Percentiles rank a stretch among this genome's conserved stretches.
These are phyloP conservation scores for Harpalus rufipes DNA, from an alignment of 2,888 invertebrate species.

Conservation along the genomic window DNA sequence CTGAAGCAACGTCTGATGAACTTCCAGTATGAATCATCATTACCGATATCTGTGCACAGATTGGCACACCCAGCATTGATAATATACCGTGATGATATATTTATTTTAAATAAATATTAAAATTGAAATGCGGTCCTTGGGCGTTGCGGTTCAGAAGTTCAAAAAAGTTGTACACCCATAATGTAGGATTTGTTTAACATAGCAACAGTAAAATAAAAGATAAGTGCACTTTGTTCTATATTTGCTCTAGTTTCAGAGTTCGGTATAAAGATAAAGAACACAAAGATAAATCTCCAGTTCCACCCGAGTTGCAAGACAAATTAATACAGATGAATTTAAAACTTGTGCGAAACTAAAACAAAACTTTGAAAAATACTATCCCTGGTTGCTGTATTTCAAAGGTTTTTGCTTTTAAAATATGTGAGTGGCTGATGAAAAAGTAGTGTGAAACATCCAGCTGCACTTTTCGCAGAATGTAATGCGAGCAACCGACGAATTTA, in stretches of 20 bases:
- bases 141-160: too few relatives aligned
- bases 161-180: too few relatives aligned
- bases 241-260: neutral
- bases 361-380: slow-evolving; percentile 23
- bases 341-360: slow-evolving; percentile 18
- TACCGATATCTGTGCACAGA: too few relatives aligned
- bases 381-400: neutral
- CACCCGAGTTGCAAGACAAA: neutral
- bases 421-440: slow-evolving; percentile 28
- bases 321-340: slow-evolving; percentile 30
- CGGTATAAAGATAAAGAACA: neutral
- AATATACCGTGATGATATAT: too few relatives aligned
- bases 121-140: too few relatives aligned
- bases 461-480: neutral
- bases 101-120: too few relatives aligned
- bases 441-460: slow-evolving; percentile 37
- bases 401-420: slow-evolving; percentile 32
- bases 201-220: too few relatives aligned
- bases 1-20: too few relatives aligned
- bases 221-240: neutral
- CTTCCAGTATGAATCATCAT: too few relatives aligned
- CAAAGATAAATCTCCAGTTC: slow-evolving; percentile 13
- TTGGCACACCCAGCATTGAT: too few relatives aligned
- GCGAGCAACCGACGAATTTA: neutral
- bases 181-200: too few relatives aligned